These are phyloP conservation scores for Chymomyza amoena DNA, from an alignment of 2,888 invertebrate species.

Conservation along the genomic window DNA sequence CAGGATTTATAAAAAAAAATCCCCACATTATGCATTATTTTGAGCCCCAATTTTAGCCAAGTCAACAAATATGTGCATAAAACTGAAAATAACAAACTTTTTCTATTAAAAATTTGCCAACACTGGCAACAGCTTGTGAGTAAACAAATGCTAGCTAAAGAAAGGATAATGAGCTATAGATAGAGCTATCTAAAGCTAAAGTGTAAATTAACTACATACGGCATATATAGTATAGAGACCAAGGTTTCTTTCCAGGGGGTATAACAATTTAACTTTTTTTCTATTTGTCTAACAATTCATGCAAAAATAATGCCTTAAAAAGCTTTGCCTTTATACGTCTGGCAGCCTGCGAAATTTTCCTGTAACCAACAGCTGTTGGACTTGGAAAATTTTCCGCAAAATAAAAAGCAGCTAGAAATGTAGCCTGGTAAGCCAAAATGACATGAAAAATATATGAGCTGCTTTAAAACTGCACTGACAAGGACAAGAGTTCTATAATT, in stretches of 20 bases:
- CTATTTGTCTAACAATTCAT: conserved; percentile 1
- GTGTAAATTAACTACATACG: not conserved
- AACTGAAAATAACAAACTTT: not conserved
- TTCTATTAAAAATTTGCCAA: not conserved
- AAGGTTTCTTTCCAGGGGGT: not conserved
- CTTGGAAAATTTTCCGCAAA: not conserved
- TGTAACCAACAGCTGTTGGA: conserved; percentile 37
- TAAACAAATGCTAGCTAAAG: not conserved
- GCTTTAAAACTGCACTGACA: conserved; percentile 26
- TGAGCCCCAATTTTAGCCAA: not conserved
- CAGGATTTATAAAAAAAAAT: not conserved
- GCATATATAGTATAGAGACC: not conserved
- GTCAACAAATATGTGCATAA: not conserved
- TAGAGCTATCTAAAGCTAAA: not conserved
- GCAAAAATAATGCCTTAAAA: conserved; percentile 50
- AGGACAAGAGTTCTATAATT: conserved; percentile 39
- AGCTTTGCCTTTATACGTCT: conserved; percentile 44
- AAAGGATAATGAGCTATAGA: not conserved
- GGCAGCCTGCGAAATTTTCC: conserved; percentile 43
- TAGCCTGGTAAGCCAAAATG: not conserved
- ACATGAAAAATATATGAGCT: conserved; percentile 55
- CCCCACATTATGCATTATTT: not conserved
- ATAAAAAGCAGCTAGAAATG: not conserved
- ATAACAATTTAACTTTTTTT: conserved; percentile 1
- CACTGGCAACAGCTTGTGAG: not conserved